phyloP scores from a whole-genome alignment of 1,140 invertebrate genomes.

The Neomicropteryx cornuta region DNA sequence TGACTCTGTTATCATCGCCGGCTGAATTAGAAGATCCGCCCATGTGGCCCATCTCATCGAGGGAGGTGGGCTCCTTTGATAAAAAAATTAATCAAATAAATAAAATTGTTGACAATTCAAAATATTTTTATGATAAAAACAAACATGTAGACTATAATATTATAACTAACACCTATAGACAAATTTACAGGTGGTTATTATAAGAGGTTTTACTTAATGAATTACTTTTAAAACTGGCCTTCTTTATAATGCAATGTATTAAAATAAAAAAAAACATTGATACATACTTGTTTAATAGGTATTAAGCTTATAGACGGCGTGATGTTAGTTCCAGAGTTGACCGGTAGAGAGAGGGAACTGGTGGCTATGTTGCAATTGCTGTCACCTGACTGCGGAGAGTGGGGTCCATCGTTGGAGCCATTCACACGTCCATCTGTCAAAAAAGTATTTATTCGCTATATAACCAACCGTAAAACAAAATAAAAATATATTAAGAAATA shows the following conservation, averaged over 20 bases:
- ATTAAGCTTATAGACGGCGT: slow-evolving; percentile 77
- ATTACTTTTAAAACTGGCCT: too few relatives aligned
- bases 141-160: neutral
- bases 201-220: too few relatives aligned
- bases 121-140: neutral
- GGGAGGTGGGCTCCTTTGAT: slow-evolving; percentile 29
- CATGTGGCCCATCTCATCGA: slow-evolving; percentile 22
- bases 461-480: neutral
- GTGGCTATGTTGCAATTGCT: slow-evolving; percentile 61
- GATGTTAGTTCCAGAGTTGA: slow-evolving; percentile 40
- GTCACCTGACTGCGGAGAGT: slow-evolving; percentile 65
- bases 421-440: slow-evolving; percentile 29
- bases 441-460: slow-evolving; percentile 5
- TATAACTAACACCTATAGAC: too few relatives aligned
- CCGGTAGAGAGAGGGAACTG: slow-evolving; percentile 44
- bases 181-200: too few relatives aligned
- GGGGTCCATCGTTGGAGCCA: slow-evolving; percentile 41
- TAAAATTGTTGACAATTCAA: slow-evolving; percentile 1
- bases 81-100: slow-evolving; percentile 6
- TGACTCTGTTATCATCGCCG: slow-evolving; percentile 20
- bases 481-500: too few relatives aligned
- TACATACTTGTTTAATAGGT: slow-evolving; percentile 65
- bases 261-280: too few relatives aligned
- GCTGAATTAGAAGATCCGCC: too few relatives aligned
- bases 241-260: too few relatives aligned